phyloP scores from a whole-genome alignment of 2,888 invertebrate species.

The Encarsia formosa region DNA sequence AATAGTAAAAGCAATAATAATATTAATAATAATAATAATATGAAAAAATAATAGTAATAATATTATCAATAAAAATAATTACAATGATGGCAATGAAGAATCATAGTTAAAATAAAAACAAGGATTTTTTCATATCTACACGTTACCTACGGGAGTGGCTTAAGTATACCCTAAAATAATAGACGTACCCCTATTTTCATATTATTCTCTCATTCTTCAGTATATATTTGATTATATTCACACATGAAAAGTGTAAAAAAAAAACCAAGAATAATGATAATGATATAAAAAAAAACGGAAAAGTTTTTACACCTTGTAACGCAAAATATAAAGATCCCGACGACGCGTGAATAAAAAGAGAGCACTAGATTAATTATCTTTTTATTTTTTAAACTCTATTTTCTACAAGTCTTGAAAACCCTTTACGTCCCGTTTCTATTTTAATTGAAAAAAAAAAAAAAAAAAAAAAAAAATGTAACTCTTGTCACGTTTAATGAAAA shows the following conservation, averaged over 20 bases:
- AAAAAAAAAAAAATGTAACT: too few species aligned
- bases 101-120: slow-evolving; percentile 33
- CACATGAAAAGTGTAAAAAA: slow-evolving; percentile 11
- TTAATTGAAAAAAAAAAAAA: too few species aligned
- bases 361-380: slow-evolving; percentile 10
- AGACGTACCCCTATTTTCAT: slow-evolving; percentile 16
- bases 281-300: slow-evolving; percentile 11
- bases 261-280: slow-evolving; percentile 19
- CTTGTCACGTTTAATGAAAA: too few species aligned
- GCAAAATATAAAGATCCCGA: slow-evolving; percentile 16
- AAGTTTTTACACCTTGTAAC: slow-evolving; percentile 24
- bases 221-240: slow-evolving; percentile 4
- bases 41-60: slow-evolving; percentile 34
- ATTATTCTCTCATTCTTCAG: slow-evolving; percentile 10
- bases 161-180: slow-evolving; percentile 17
- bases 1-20: slow-evolving; percentile 13
- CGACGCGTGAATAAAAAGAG: slow-evolving; percentile 16
- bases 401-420: slow-evolving; percentile 17
- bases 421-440: slow-evolving; percentile 6
- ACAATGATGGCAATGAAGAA: slow-evolving; percentile 29
- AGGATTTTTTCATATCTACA: slow-evolving; percentile 42
- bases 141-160: slow-evolving; percentile 30
- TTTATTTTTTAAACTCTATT: not conserved
- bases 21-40: slow-evolving; percentile 31
- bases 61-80: slow-evolving; percentile 29